Conservation (phyloP, 2,888 invertebrate species). For the Aporophyla nigra region DNA sequence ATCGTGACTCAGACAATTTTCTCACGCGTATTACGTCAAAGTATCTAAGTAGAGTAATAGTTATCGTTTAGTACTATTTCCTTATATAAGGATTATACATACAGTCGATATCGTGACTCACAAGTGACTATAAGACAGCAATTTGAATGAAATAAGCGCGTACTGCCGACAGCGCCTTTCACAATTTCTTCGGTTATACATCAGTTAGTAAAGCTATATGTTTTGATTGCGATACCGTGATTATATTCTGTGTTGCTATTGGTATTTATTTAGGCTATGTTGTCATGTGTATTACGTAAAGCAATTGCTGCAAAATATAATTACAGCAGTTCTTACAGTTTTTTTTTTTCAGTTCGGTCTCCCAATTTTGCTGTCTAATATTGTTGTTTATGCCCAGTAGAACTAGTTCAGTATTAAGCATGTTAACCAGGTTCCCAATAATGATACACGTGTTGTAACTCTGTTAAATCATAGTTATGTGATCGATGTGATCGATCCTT, state of each 20-base stretch:
- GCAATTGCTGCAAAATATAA: conserved; percentile 4
- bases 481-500: conserved; percentile 36
- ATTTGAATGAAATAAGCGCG: conserved; percentile 62
- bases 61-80: conserved; percentile 63
- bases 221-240: conserved; percentile 51
- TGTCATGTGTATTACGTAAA: conserved; percentile 47
- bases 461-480: conserved; percentile 52
- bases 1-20: conserved; percentile 41
- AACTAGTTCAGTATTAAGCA: conserved; percentile 5
- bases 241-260: conserved; percentile 40
- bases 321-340: conserved; percentile 5
- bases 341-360: background rate
- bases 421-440: conserved; percentile 34
- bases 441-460: conserved; percentile 42
- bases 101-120: conserved; percentile 64
- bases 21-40: conserved; percentile 58
- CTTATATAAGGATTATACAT: conserved; percentile 52
- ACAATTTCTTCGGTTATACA: conserved; percentile 62
- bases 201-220: conserved; percentile 33
- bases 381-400: background rate
- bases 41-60: conserved; percentile 51
- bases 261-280: conserved; percentile 31
- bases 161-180: conserved; percentile 58
- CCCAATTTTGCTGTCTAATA: conserved; percentile 18
- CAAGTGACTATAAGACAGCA: conserved; percentile 50